Conservation (phyloP, 2,113 vertebrate species). For the Trichomycterus rosablanca region DNA sequence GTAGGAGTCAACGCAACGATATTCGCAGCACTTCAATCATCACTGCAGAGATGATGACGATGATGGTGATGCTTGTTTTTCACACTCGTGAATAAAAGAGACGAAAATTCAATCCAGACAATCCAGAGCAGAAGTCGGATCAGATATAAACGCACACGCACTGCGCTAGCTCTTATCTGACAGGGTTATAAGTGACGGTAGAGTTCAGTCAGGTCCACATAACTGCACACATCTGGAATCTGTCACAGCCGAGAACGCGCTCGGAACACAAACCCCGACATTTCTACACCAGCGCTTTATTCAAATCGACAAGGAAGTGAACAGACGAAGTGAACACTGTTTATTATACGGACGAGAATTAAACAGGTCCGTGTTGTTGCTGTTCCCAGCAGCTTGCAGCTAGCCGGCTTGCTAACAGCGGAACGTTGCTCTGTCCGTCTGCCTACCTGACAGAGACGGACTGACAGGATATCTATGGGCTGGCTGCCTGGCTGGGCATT, state of each 20-base stretch:
- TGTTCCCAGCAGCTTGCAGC: not conserved
- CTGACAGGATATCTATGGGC: conserved; percentile 5
- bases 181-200: not conserved
- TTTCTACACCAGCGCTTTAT: not conserved
- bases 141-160: not conserved
- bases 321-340: too few species aligned
- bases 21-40: conserved; percentile 22
- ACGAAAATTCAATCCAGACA: too few species aligned
- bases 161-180: too few species aligned
- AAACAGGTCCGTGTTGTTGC: not conserved
- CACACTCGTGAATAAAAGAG: too few species aligned
- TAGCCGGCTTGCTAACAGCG: conserved; percentile 13
- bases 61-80: conserved; percentile 3
- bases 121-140: not conserved
- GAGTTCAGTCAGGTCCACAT: conserved; percentile 1
- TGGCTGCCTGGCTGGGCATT: conserved; percentile 7
- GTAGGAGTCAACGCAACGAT: conserved; percentile 1
- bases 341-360: too few species aligned
- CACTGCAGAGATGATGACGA: conserved; percentile 10
- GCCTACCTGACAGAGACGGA: not conserved
- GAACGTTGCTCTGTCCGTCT: conserved; percentile 4
- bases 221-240: conserved; percentile 26
- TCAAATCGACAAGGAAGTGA: too few species aligned
- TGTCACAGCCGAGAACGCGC: conserved; percentile 5
- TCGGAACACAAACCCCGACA: not conserved